A percentile compares a stretch with the other conserved stretches of the same genome.
These are phyloP conservation scores for Vidua macroura DNA, from an alignment of 2,113 vertebrate genomes.

Conservation along the genomic window DNA sequence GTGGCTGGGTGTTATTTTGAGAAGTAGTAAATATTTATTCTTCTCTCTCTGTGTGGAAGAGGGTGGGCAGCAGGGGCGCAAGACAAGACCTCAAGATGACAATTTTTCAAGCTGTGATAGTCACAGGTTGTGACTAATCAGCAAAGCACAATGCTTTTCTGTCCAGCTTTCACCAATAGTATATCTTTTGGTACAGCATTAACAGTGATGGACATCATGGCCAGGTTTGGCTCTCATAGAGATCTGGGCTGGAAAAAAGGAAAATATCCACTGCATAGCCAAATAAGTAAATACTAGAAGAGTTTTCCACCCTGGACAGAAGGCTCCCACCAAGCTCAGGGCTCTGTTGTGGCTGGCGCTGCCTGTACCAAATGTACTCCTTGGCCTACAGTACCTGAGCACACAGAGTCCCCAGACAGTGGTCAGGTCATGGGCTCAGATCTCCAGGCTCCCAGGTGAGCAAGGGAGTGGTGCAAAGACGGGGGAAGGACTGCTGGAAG, in stretches of 20 bases:
- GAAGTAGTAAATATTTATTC: slow-evolving; percentile 42
- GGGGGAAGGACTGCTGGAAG: neutral
- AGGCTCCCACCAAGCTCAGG: neutral
- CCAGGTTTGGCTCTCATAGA: neutral
- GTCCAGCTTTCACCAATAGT: neutral
- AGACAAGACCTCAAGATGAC: neutral
- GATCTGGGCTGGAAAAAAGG: neutral
- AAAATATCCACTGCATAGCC: neutral
- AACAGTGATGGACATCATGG: neutral
- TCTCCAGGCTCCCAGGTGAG: neutral
- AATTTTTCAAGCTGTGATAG: neutral
- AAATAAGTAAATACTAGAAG: neutral
- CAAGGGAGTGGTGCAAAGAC: neutral
- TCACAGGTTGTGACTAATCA: neutral
- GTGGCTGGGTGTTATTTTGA: slow-evolving; percentile 9
- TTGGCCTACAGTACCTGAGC: neutral
- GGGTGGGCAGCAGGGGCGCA: neutral
- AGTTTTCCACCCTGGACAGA: neutral
- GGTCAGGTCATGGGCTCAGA: neutral
- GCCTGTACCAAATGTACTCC: neutral
- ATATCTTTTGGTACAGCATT: neutral
- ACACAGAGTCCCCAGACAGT: neutral
- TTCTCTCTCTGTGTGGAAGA: neutral
- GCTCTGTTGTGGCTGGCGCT: neutral
- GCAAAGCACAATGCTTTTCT: neutral